A percentile compares a stretch with the other conserved stretches of the same genome.
These are phyloP conservation scores for Dryomyza anilis DNA, from an alignment of 2,888 invertebrate genomes.

Conservation along the genomic window DNA sequence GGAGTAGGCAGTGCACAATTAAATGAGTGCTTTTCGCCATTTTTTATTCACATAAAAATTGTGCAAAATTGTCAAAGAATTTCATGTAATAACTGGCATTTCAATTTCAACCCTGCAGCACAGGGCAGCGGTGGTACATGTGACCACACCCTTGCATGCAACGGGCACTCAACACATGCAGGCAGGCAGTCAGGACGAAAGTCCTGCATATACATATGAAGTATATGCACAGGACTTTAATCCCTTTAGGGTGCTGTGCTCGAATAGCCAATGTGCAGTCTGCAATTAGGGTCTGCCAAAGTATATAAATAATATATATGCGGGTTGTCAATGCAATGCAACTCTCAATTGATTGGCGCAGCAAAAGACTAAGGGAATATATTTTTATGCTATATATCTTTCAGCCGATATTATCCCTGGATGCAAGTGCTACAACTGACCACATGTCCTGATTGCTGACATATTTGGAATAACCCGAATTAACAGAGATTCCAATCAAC, in stretches of 20 bases:
- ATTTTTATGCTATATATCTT: too few species aligned
- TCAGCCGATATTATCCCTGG: too few species aligned
- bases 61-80: too few species aligned
- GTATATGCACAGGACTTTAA: neutral
- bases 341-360: neutral
- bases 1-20: too few species aligned
- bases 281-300: neutral
- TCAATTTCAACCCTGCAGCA: neutral
- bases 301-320: neutral
- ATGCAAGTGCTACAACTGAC: too few species aligned
- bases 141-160: slow-evolving; percentile 3
- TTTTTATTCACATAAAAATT: neutral
- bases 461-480: too few species aligned
- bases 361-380: too few species aligned
- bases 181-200: neutral
- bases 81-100: too few species aligned
- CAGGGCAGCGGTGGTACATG: neutral
- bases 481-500: too few species aligned
- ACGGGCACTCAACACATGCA: neutral
- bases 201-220: neutral
- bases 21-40: neutral
- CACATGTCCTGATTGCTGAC: too few species aligned
- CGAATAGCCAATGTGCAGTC: slow-evolving; percentile 12
- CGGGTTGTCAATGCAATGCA: too few species aligned
- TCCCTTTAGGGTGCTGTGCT: slow-evolving; percentile 5